Percentiles rank a stretch among this genome's conserved stretches.
Conservation (phyloP, 1,140 invertebrate genomes). For the Aleiodes sp. region DNA sequence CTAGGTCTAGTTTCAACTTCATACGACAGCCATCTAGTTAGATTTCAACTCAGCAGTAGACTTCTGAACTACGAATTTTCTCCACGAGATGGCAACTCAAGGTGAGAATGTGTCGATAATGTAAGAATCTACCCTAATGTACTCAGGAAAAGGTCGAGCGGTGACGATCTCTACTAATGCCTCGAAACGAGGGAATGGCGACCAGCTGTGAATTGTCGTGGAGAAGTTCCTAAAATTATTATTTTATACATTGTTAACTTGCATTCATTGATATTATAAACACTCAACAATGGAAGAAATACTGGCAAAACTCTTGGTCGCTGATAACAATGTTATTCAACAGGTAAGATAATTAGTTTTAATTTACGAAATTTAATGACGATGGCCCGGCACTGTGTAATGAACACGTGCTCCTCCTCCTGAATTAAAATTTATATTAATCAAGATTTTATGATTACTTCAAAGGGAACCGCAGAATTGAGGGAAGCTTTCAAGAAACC, state of each 20-base stretch:
- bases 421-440: constrained; percentile 24
- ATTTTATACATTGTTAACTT: not conserved
- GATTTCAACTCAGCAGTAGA: no score
- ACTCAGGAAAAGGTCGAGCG: no score
- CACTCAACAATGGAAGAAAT: constrained; percentile 64
- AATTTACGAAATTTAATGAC: not conserved
- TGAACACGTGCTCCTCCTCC: constrained; percentile 18
- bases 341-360: constrained; percentile 60
- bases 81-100: no score
- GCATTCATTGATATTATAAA: not conserved
- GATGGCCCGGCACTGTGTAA: constrained; percentile 21
- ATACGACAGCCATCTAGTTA: no score
- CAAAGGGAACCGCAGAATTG: constrained; percentile 73
- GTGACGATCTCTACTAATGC: not conserved
- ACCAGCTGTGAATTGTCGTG: not conserved
- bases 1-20: no score
- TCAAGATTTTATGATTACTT: constrained; percentile 36
- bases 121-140: no score
- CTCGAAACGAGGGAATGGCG: constrained; percentile 8
- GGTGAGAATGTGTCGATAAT: no score
- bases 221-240: not conserved
- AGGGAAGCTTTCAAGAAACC: constrained; percentile 73
- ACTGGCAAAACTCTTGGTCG: constrained; percentile 64
- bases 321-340: constrained; percentile 66
- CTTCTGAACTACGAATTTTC: no score